phyloP scores from a whole-genome alignment of 2,888 invertebrate genomes.

The Rugalucina vietnamica region DNA sequence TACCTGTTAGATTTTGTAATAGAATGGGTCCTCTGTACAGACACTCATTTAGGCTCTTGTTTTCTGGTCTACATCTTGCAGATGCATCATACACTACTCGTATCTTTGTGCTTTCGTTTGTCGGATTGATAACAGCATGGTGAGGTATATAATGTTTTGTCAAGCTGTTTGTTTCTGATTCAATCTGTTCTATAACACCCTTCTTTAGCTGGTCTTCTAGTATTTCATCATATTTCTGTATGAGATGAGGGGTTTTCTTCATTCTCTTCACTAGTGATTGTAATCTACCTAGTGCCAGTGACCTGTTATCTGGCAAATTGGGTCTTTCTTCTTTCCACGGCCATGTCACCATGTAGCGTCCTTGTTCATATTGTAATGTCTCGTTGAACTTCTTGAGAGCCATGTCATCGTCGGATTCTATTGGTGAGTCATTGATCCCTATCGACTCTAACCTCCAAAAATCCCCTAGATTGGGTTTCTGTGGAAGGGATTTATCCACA shows the following conservation, averaged over 20 bases:
- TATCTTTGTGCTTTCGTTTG: slow-evolving; percentile 19
- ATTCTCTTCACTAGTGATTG: slow-evolving; percentile 28
- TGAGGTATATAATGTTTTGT: slow-evolving; percentile 35
- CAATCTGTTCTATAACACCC: slow-evolving; percentile 39
- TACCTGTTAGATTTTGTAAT: slow-evolving; percentile 4
- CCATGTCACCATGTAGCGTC: slow-evolving; percentile 26
- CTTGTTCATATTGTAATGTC: slow-evolving; percentile 18
- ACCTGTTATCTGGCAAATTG: slow-evolving; percentile 23
- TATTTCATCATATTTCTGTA: slow-evolving; percentile 22
- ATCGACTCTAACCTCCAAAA: slow-evolving; percentile 32
- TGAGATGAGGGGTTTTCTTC: slow-evolving; percentile 16
- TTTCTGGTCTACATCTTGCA: not conserved
- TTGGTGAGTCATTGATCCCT: not conserved
- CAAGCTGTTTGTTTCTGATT: not conserved
- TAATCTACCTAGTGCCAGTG: slow-evolving; percentile 28
- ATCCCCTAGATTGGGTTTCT: slow-evolving; percentile 34
- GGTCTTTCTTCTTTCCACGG: slow-evolving; percentile 36
- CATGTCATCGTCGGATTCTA: not conserved
- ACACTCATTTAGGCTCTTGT: slow-evolving; percentile 44
- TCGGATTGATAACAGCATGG: slow-evolving; percentile 31
- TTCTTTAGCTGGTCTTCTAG: slow-evolving; percentile 26
- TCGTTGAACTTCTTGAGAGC: slow-evolving; percentile 19
- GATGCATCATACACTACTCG: slow-evolving; percentile 30
- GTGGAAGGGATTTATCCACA: not conserved
- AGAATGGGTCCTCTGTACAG: slow-evolving; percentile 34